Percentiles rank a stretch among this genome's conserved stretches.
These are phyloP conservation scores for Sarcophaga variegata DNA, from an alignment of 2,888 invertebrate genomes.

Conservation along the genomic window DNA sequence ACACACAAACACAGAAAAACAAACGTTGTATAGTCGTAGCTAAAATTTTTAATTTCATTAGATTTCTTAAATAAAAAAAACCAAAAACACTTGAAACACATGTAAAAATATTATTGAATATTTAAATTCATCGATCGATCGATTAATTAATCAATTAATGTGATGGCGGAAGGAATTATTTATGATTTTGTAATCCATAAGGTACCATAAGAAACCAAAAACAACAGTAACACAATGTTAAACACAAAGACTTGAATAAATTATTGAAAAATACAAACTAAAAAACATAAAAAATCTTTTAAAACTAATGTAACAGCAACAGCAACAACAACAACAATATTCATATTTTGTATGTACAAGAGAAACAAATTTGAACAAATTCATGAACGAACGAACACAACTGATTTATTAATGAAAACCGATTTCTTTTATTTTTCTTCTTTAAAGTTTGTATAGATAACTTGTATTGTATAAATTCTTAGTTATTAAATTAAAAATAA, in stretches of 20 bases:
- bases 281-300: background rate
- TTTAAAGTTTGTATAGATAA: too few species aligned
- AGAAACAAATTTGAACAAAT: background rate
- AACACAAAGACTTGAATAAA: conserved; percentile 55
- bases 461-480: too few species aligned
- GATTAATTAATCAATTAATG: conserved; percentile 13
- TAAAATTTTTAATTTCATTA: conserved; percentile 42
- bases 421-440: too few species aligned
- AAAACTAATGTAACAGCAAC: background rate
- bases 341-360: conserved; percentile 53
- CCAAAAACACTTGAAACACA: conserved; percentile 22
- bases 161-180: conserved; percentile 11
- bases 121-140: too few species aligned
- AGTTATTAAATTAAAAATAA: too few species aligned
- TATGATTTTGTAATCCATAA: conserved; percentile 36
- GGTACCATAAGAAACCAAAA: conserved; percentile 13
- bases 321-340: conserved; percentile 15
- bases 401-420: background rate
- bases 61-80: conserved; percentile 30
- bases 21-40: conserved; percentile 41
- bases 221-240: background rate
- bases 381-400: background rate
- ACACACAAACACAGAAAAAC: conserved; percentile 30
- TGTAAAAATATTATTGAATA: conserved; percentile 33
- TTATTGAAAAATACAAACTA: conserved; percentile 32